Base-by-base conservation (phyloP, 2,888 invertebrate genomes). In the Apeira syringaria region DNA sequence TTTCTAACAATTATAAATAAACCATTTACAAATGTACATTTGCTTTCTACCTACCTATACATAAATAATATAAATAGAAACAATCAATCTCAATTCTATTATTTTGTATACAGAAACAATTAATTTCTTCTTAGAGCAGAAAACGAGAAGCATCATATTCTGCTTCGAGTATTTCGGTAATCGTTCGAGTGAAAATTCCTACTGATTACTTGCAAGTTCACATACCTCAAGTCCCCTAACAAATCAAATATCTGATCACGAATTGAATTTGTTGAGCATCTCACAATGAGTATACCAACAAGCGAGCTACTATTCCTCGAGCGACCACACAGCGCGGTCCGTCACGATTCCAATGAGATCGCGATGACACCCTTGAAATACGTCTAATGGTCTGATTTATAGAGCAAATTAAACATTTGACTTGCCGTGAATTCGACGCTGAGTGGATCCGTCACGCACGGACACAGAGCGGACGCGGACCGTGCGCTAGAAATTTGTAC, bases 321-420 rank as follows among this genome's bases (percentile, higher is more conserved):
- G 28, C 68, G 84, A 76, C 87, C 87, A 85, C 85, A 85, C 86
- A 84, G 79, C 74, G 83, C 62, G 58, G 50, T 53, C 66, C 54
- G 80, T 86, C 88, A 88, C 88, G 87, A 84, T 77, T 77, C 81
- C 83, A 82, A 87, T 83, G 80, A 87, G 82, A 76, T 78, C 80
- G 74, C 80, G 84, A 86, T 87, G 88, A 88, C 88, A 87, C 86
- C 88, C 88, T 84, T 88, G 86, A 88, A 89, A 89, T 81, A 84
- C 79, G 82, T 86, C 80, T 87, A 89, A 88, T 89, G 74, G 84
- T 80, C 77, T 88, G 87, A 87, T 87, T 88, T 88, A 88, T 87
- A 88, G 86, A 88, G 81, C 87, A 89, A 89, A 88, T 89, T 89
- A 89, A 89, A 89, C 88, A 89, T 89, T 88, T 89, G 88, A 89